A percentile compares a stretch with the other conserved stretches of the same genome.
Conservation (phyloP, 2,888 invertebrate species). For the Meganola albula region DNA sequence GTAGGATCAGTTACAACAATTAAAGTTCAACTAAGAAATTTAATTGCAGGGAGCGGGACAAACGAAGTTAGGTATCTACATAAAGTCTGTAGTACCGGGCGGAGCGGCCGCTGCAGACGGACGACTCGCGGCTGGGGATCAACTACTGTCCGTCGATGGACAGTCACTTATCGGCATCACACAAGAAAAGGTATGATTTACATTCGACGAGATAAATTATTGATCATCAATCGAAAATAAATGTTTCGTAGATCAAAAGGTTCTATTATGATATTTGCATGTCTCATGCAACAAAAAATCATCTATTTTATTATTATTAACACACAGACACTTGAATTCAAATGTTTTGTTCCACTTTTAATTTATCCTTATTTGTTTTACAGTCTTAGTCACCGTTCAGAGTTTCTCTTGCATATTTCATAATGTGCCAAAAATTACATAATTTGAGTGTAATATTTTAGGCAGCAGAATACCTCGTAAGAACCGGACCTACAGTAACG, state of each 20-base stretch:
- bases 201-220: no score
- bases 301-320: no score
- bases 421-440: not conserved
- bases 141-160: constrained; percentile 96
- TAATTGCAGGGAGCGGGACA: constrained; percentile 64
- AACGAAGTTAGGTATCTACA: constrained; percentile 94
- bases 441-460: constrained; percentile 46
- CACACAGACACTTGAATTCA: no score
- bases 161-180: constrained; percentile 93
- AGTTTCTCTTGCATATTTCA: no score
- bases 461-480: constrained; percentile 96
- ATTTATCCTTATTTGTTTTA: no score
- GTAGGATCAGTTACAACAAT: no score
- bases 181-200: constrained; percentile 80
- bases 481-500: constrained; percentile 95
- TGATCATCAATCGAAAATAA: no score
- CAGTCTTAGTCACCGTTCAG: no score
- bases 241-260: no score
- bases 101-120: constrained; percentile 96
- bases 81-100: constrained; percentile 98
- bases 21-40: not conserved
- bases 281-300: no score
- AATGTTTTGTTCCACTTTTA: no score
- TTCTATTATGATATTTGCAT: no score
- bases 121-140: constrained; percentile 96